These are phyloP conservation scores for Pteronotus mesoamericanus DNA, from an alignment of 2,797 vertebrate species.

Conservation along the genomic window DNA sequence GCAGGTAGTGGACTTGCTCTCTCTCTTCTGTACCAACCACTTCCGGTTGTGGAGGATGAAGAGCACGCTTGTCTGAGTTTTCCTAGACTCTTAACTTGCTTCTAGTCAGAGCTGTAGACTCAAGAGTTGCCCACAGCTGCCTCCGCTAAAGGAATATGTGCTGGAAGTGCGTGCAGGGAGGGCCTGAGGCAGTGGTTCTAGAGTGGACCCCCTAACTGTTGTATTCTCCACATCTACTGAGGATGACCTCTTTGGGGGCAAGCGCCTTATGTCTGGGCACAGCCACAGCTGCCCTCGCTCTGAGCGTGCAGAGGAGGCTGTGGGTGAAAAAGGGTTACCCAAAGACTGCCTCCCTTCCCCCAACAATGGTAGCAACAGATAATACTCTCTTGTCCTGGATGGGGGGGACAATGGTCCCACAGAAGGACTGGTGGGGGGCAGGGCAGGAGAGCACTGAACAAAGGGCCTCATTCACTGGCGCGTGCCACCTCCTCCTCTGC, in stretches of 20 bases:
- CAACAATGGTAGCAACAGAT: constrained; percentile 66
- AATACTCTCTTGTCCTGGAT: constrained; percentile 73
- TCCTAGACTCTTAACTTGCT: neutral
- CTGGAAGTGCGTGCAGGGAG: neutral
- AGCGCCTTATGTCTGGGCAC: neutral
- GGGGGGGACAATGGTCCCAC: constrained; percentile 71
- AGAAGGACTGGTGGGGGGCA: constrained; percentile 57
- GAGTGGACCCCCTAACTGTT: neutral
- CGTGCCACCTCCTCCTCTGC: constrained; percentile 52
- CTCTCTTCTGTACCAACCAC: neutral
- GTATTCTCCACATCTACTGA: neutral
- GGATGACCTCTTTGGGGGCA: neutral
- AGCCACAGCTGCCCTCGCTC: constrained; percentile 51
- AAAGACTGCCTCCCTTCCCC: constrained; percentile 58
- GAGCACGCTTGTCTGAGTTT: neutral
- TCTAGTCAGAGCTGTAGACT: neutral
- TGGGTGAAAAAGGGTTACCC: constrained; percentile 42
- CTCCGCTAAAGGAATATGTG: neutral
- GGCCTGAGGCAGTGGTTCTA: neutral
- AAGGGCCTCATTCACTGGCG: constrained; percentile 58
- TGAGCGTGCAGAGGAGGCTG: neutral
- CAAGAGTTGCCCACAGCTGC: neutral
- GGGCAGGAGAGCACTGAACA: constrained; percentile 54
- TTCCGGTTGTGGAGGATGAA: neutral
- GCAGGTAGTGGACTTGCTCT: neutral